Percentiles rank a stretch among this genome's conserved stretches.
Conservation (phyloP, 2,888 invertebrate species). For the Tetropium fuscum region DNA sequence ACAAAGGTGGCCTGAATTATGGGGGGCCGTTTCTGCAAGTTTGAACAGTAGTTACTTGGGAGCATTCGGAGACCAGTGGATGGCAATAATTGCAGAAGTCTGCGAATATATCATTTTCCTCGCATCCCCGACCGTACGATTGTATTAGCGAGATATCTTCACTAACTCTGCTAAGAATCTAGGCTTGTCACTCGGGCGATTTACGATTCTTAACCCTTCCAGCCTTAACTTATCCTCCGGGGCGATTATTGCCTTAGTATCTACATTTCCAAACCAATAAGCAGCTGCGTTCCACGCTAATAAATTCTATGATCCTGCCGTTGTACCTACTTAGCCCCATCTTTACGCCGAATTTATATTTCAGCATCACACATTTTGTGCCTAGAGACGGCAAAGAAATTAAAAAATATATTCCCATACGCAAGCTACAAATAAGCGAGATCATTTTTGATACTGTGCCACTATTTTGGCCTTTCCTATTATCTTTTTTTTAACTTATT, state of each 20-base stretch:
- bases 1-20: conserved; percentile 42
- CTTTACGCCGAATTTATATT: not conserved
- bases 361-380: not conserved
- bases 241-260: conserved; percentile 54
- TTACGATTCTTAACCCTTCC: conserved; percentile 60
- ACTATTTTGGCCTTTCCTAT: too few species aligned
- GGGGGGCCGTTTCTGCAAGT: conserved; percentile 36
- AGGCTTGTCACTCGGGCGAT: conserved; percentile 54
- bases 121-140: conserved; percentile 51
- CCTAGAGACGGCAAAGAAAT: too few species aligned
- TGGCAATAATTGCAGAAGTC: conserved; percentile 58
- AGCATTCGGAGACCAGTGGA: conserved; percentile 46
- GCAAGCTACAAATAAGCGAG: too few species aligned
- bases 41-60: conserved; percentile 36
- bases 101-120: conserved; percentile 57
- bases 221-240: conserved; percentile 46
- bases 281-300: conserved; percentile 54
- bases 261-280: conserved; percentile 60
- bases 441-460: too few species aligned
- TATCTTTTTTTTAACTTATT: too few species aligned
- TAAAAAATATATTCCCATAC: too few species aligned
- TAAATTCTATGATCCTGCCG: conserved; percentile 35
- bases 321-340: not conserved
- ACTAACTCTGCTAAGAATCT: conserved; percentile 60
- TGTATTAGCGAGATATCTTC: conserved; percentile 59